phyloP scores from a whole-genome alignment of 2,113 vertebrate species.

The Diadophis punctatus region DNA sequence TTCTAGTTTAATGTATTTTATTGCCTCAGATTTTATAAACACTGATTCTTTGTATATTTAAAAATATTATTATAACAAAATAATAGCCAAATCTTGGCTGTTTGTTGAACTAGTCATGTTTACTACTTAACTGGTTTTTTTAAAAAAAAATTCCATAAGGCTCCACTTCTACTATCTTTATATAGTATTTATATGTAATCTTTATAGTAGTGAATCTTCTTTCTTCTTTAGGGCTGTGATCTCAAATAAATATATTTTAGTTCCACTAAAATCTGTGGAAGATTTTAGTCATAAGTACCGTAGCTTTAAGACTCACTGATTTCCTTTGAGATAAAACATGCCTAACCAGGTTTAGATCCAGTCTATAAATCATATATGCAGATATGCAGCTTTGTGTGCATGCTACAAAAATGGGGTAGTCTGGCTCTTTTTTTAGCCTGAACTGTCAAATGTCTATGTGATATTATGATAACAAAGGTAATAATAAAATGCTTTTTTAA shows the following conservation, averaged over 20 bases:
- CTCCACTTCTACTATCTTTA: background rate
- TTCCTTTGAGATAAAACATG: background rate
- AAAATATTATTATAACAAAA: background rate
- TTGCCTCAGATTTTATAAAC: background rate
- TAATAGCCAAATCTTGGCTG: background rate
- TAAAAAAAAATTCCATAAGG: no score
- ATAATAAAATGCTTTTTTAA: accelerated
- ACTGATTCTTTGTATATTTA: background rate
- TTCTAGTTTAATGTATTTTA: background rate
- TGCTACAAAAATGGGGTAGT: background rate
- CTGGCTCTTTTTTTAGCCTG: background rate
- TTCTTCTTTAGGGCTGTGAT: background rate
- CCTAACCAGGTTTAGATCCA: background rate
- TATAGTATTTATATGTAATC: no score
- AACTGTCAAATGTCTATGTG: background rate
- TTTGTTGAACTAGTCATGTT: background rate
- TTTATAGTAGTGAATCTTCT: background rate
- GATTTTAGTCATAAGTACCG: background rate
- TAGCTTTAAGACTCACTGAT: background rate
- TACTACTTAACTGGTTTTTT: background rate
- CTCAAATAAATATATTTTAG: background rate
- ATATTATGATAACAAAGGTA: background rate
- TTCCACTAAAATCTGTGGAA: background rate
- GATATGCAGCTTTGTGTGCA: background rate
- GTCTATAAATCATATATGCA: background rate